A percentile compares a stretch with the other conserved stretches of the same genome.
Conservation (phyloP, 1,140 invertebrate species). For the Leptopilina clavipes region DNA sequence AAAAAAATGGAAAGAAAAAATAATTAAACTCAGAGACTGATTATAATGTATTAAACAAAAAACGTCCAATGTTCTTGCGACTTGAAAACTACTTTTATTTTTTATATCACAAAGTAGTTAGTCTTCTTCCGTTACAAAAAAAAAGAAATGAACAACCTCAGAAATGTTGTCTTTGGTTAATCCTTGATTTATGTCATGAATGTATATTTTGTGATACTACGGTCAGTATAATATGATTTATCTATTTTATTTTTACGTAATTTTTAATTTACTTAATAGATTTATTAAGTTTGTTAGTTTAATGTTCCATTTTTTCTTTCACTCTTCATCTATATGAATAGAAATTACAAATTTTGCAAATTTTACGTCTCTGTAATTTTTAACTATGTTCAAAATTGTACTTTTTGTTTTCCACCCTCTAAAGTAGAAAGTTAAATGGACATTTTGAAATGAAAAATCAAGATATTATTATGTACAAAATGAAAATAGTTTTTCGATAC, state of each 20-base stretch:
- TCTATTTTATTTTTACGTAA: not conserved
- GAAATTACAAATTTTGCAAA: too few relatives aligned
- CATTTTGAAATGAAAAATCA: too few relatives aligned
- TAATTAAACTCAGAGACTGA: not conserved
- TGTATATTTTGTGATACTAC: not conserved
- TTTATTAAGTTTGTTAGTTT: too few relatives aligned
- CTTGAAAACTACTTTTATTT: not conserved
- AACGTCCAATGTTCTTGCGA: slow-evolving; percentile 14
- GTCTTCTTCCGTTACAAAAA: not conserved
- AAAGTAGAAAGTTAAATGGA: too few relatives aligned
- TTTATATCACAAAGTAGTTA: not conserved
- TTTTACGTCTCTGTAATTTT: too few relatives aligned
- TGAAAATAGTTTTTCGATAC: too few relatives aligned
- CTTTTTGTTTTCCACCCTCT: too few relatives aligned
- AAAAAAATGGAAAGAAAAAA: slow-evolving; percentile 69
- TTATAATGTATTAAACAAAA: not conserved
- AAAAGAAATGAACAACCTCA: slow-evolving; percentile 1
- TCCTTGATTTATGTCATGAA: not conserved
- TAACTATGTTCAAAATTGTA: too few relatives aligned
- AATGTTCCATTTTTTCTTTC: too few relatives aligned
- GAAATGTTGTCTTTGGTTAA: not conserved
- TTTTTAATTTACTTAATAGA: not conserved
- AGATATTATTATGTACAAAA: too few relatives aligned
- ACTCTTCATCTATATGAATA: too few relatives aligned
- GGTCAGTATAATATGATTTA: not conserved